A percentile compares a stretch with the other conserved stretches of the same genome.
Evolutionary conservation across 2,797 vertebrate species (phyloP).

Genomic region (Darevskia mixta): DNA sequence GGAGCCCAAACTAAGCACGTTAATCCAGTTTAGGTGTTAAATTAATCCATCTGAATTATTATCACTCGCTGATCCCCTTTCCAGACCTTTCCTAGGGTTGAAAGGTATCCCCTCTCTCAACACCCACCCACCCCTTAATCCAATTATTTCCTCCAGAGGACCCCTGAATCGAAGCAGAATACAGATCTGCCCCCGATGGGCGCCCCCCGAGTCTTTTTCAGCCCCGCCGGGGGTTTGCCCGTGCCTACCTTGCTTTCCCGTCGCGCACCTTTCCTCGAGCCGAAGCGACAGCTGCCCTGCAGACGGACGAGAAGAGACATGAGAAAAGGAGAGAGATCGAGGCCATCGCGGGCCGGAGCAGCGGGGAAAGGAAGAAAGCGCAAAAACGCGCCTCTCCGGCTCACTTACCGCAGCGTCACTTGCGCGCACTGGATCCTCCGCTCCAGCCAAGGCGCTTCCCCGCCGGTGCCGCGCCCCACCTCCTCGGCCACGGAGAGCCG

Average conservation of each 20-base stretch:
- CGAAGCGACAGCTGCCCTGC: slow-evolving; percentile 57
- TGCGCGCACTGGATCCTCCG: too few species aligned
- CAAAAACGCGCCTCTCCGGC: too few species aligned
- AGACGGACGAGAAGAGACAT: background rate
- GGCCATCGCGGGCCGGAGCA: background rate
- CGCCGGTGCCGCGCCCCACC: background rate
- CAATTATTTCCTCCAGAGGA: too few species aligned
- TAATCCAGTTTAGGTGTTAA: too few species aligned
- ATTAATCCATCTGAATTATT: background rate
- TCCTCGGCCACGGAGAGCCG: background rate
- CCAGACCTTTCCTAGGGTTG: background rate
- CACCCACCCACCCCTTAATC: too few species aligned
- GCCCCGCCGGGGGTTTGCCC: background rate
- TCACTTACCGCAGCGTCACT: slow-evolving; percentile 52
- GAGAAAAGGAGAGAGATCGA: background rate
- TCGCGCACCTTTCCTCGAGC: background rate
- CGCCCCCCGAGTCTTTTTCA: background rate
- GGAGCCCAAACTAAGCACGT: background rate
- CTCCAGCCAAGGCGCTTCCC: background rate
- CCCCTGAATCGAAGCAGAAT: background rate
- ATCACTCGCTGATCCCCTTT: background rate
- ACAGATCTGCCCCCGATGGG: too few species aligned
- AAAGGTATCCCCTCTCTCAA: background rate
- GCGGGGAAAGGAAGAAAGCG: background rate
- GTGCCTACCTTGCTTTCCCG: background rate